A percentile compares a stretch with the other conserved stretches of the same genome.
Conservation (phyloP, 2,888 invertebrate genomes). For the Drosophila niveifrons region DNA sequence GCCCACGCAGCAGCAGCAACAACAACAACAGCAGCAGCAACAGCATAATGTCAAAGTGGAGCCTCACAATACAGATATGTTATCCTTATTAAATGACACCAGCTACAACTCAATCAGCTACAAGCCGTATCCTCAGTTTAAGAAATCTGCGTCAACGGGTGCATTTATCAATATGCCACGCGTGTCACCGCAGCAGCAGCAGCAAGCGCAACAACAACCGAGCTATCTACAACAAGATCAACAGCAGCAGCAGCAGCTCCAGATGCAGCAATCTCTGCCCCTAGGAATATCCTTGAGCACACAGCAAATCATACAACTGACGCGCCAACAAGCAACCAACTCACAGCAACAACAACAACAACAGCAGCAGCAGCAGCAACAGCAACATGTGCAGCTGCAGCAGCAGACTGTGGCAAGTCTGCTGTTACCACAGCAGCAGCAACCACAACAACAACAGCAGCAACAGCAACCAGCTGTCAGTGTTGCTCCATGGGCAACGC, state of each 20-base stretch:
- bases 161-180: constrained; percentile 82
- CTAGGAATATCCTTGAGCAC: constrained; percentile 57
- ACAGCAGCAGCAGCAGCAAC: constrained; percentile 47
- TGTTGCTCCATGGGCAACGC: constrained; percentile 68
- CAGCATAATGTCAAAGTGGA: constrained; percentile 82
- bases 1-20: constrained; percentile 47
- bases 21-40: constrained; percentile 55
- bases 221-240: constrained; percentile 71
- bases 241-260: constrained; percentile 59
- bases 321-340: constrained; percentile 64
- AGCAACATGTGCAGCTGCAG: constrained; percentile 60
- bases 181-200: constrained; percentile 58
- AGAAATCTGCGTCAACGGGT: constrained; percentile 84
- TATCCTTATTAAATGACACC: constrained; percentile 73
- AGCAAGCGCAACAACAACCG: constrained; percentile 57
- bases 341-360: constrained; percentile 63
- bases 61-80: constrained; percentile 73
- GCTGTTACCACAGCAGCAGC: constrained; percentile 50
- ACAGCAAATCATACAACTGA: constrained; percentile 66
- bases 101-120: constrained; percentile 69
- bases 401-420: constrained; percentile 63
- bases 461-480: constrained; percentile 62
- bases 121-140: constrained; percentile 83
- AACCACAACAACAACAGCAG: constrained; percentile 64
- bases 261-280: constrained; percentile 67